Conservation (phyloP, 2,113 vertebrate species). For the Athene cunicularia region DNA sequence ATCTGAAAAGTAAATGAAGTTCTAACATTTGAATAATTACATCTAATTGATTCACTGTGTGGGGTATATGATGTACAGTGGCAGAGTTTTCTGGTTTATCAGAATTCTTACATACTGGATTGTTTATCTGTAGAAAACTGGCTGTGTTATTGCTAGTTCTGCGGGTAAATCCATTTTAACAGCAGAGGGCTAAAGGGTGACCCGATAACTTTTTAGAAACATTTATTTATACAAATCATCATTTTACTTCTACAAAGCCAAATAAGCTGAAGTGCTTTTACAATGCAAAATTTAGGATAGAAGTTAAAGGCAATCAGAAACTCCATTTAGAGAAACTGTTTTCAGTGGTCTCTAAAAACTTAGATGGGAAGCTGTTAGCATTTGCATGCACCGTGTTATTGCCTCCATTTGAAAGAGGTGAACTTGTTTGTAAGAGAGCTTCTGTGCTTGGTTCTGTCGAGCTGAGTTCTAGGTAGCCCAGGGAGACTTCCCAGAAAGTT, state of each 20-base stretch:
- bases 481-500: slow-evolving; percentile 61
- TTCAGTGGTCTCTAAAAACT: not conserved
- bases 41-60: not conserved
- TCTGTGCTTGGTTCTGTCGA: not conserved
- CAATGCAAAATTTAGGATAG: not conserved
- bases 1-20: not conserved
- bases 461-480: slow-evolving; percentile 66
- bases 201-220: slow-evolving; percentile 12
- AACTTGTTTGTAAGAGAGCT: slow-evolving; percentile 52
- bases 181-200: not conserved
- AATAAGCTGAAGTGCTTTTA: not conserved
- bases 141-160: not conserved
- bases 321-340: not conserved
- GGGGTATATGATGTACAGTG: no score
- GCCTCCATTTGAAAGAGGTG: slow-evolving; percentile 27
- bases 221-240: not conserved
- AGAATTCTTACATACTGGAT: not conserved
- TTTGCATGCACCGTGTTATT: not conserved
- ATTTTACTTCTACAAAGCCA: not conserved
- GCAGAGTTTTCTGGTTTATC: not conserved
- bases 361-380: not conserved
- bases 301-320: not conserved
- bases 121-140: not conserved
- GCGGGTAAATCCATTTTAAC: not conserved
- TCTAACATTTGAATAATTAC: not conserved